A percentile compares a stretch with the other conserved stretches of the same genome.
Evolutionary conservation across 2,797 vertebrate species (phyloP).

Genomic region (Hozukius guyotensis): DNA sequence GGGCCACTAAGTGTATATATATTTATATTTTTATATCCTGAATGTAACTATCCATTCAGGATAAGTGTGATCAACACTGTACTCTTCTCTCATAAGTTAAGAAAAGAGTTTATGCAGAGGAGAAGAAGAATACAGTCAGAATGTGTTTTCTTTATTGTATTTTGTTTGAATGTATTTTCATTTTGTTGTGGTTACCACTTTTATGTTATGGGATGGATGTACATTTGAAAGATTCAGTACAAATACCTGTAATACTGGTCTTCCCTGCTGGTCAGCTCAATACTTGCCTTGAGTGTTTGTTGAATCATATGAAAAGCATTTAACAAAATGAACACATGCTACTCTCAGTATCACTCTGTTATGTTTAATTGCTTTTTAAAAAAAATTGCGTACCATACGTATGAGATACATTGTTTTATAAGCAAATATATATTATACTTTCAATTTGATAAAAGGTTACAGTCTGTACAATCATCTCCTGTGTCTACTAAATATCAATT

Average conservation of each 20-base stretch:
- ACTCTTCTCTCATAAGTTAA: background rate
- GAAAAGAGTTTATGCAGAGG: background rate
- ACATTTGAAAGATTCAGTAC: background rate
- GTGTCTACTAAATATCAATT: constrained; percentile 36
- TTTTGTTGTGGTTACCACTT: background rate
- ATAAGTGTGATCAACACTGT: background rate
- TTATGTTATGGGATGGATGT: background rate
- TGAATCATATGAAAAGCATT: background rate
- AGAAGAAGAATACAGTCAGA: background rate
- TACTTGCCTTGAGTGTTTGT: background rate
- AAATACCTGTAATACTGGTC: background rate
- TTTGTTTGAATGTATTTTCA: background rate
- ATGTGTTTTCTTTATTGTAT: background rate
- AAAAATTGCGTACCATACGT: constrained; percentile 81
- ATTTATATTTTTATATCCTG: too few relatives aligned
- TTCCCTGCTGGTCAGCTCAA: background rate
- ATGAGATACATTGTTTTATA: constrained; percentile 77
- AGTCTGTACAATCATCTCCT: constrained; percentile 74
- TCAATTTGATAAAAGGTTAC: constrained; percentile 79
- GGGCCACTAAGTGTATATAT: too few relatives aligned
- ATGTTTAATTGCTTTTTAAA: constrained; percentile 71
- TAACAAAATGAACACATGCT: background rate
- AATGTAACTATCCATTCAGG: background rate
- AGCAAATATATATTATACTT: constrained; percentile 88
- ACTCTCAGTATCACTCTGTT: constrained; percentile 61